A percentile compares a stretch with the other conserved stretches of the same genome.
These are phyloP conservation scores for Cotesia vestalis DNA, from an alignment of 1,140 invertebrate species.

Conservation along the genomic window DNA sequence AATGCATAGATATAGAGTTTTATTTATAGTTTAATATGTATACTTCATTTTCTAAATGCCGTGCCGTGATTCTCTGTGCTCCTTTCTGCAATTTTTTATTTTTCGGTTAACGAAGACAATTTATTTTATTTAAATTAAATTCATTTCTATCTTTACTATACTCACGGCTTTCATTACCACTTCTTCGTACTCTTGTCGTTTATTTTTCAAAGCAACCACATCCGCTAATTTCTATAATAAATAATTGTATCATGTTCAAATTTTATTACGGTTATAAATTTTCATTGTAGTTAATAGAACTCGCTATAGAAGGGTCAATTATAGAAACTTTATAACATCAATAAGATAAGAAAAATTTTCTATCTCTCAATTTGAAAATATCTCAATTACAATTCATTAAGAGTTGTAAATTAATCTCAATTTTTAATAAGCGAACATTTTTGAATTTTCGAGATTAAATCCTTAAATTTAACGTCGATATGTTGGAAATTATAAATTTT, in stretches of 20 bases:
- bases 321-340: too few species aligned
- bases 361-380: too few species aligned
- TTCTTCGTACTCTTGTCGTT: conserved; percentile 54
- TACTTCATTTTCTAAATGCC: conserved; percentile 52
- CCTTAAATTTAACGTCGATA: too few species aligned
- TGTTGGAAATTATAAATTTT: too few species aligned
- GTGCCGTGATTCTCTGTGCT: conserved; percentile 45
- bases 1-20: not conserved
- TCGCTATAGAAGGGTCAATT: too few species aligned
- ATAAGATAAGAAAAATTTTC: too few species aligned
- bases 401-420: too few species aligned
- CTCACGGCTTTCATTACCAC: conserved; percentile 51
- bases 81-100: conserved; percentile 45
- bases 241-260: not conserved
- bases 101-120: not conserved
- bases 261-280: too few species aligned
- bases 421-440: too few species aligned
- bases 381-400: too few species aligned
- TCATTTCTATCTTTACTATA: conserved; percentile 14
- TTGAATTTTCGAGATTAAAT: too few species aligned
- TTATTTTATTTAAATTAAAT: conserved; percentile 11
- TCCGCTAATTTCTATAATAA: conserved; percentile 51
- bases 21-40: conserved; percentile 17
- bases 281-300: too few species aligned
- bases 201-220: conserved; percentile 50